Evolutionary conservation across 37 sponge, comb jelly and placozoan genomes (phyloP).

Genomic region (Ianthella basta): DNA sequence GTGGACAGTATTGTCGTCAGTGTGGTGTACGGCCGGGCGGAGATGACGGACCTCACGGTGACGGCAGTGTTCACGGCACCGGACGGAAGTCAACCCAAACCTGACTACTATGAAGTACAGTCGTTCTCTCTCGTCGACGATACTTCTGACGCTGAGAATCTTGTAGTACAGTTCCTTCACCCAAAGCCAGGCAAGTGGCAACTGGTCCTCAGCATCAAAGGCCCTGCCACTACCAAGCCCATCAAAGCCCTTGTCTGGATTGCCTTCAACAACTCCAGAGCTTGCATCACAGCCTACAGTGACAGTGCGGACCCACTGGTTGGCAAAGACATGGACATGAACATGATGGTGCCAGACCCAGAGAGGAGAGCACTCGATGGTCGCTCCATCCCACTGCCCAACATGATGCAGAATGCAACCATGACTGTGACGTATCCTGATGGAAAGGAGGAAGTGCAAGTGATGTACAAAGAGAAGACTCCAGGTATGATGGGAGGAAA

Average conservation of each 20-base stretch:
- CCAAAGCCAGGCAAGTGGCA: conserved; percentile 11
- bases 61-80: neutral
- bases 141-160: neutral
- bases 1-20: conserved; percentile 8
- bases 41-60: neutral
- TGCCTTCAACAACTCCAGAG: neutral
- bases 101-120: neutral
- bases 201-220: conserved; percentile 2
- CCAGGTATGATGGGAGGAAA: neutral
- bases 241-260: conserved; percentile 3
- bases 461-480: neutral
- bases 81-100: neutral
- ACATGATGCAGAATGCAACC: neutral
- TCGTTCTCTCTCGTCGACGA: neutral
- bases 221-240: conserved; percentile 1
- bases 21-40: neutral
- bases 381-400: too few relatives aligned
- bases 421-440: neutral
- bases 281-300: neutral
- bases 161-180: neutral
- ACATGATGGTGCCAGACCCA: neutral
- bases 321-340: neutral
- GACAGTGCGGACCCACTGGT: neutral
- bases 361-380: too few relatives aligned
- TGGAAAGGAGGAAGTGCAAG: neutral